Conservation (phyloP, 2,113 vertebrate species). For the Chaetorhynchus papuensis region DNA sequence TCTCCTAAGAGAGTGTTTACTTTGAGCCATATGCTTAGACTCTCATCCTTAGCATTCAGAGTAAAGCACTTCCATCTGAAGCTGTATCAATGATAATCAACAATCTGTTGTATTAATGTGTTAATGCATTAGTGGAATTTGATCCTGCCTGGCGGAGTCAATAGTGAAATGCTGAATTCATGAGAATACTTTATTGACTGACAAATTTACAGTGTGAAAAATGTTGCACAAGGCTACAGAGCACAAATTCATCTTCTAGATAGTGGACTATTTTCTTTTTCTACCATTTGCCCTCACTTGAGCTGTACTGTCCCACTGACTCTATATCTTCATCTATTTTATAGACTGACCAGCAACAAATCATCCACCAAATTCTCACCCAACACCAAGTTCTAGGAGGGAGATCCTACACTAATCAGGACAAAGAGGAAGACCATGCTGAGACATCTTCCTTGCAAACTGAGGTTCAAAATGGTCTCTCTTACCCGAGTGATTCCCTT, state of each 20-base stretch:
- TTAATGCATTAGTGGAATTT: background rate
- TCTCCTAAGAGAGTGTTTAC: background rate
- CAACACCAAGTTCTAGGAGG: background rate
- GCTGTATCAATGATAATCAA: background rate
- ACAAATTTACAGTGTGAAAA: slow-evolving; percentile 1
- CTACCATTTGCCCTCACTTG: background rate
- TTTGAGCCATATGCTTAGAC: background rate
- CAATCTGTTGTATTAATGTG: background rate
- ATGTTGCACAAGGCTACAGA: background rate
- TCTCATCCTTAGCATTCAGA: background rate
- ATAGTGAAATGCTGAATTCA: background rate
- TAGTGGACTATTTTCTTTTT: background rate
- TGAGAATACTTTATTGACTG: background rate
- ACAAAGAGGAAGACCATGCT: background rate
- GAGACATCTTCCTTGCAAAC: background rate
- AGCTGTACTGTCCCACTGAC: background rate
- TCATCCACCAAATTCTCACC: background rate
- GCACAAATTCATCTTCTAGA: background rate
- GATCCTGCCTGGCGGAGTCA: background rate
- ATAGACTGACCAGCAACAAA: background rate
- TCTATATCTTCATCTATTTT: background rate
- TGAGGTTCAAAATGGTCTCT: background rate
- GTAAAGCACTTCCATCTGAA: background rate
- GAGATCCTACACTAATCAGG: background rate
- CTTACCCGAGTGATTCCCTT: background rate